A percentile compares a stretch with the other conserved stretches of the same genome.
Evolutionary conservation across 1,140 invertebrate genomes (phyloP).

Genomic region (Saccostrea glomerata): DNA sequence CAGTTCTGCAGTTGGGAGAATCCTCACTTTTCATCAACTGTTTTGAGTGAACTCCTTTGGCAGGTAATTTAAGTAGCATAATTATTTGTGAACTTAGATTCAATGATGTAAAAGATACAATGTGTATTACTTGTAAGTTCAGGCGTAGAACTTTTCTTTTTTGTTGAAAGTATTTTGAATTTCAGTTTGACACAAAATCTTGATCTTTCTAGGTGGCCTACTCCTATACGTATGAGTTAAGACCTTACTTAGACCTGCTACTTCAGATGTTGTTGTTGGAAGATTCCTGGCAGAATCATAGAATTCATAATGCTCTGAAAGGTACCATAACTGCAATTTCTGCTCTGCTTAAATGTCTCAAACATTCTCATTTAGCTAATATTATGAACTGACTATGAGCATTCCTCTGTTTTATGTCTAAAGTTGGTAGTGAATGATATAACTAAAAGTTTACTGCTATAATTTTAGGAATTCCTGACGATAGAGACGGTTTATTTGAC

Average conservation of each 20-base stretch:
- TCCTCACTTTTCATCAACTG: conserved; percentile 92
- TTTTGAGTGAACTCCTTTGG: conserved; percentile 94
- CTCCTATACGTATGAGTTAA: conserved; percentile 95
- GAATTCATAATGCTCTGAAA: conserved; percentile 94
- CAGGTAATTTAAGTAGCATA: conserved; percentile 73
- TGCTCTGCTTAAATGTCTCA: too few relatives aligned
- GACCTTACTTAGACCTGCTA: conserved; percentile 94
- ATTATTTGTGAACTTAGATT: not conserved
- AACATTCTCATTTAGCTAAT: too few relatives aligned
- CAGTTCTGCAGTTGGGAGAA: conserved; percentile 98
- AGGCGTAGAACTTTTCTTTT: too few relatives aligned
- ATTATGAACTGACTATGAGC: too few relatives aligned
- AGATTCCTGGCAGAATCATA: conserved; percentile 96
- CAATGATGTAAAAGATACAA: not conserved
- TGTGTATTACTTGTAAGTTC: too few relatives aligned
- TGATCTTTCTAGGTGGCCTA: conserved; percentile 84
- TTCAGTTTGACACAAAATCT: not conserved
- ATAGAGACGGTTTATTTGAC: conserved; percentile 95
- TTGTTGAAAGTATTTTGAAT: too few relatives aligned
- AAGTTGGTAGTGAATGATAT: too few relatives aligned
- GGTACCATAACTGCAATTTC: conserved; percentile 69
- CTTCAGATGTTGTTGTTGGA: conserved; percentile 92
- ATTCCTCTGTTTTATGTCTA: too few relatives aligned
- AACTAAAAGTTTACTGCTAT: not conserved
- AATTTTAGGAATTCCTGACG: conserved; percentile 88